Percentiles rank a stretch among this genome's conserved stretches.
Evolutionary conservation across 2,888 invertebrate genomes (phyloP).

Genomic region (Leptogaster cylindrica): DNA sequence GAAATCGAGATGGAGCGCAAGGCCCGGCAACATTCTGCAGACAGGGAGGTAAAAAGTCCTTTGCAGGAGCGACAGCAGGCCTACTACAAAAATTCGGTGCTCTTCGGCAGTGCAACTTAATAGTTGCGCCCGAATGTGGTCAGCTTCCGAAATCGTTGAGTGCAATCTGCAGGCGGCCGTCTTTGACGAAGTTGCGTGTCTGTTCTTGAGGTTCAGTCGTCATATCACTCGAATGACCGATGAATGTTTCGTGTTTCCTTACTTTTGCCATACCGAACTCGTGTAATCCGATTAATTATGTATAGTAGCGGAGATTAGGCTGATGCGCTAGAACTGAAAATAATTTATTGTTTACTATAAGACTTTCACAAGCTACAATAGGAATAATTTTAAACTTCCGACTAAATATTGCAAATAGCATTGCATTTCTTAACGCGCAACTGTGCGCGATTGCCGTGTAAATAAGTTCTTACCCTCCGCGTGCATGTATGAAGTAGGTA

Average conservation of each 20-base stretch:
- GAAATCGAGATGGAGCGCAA: constrained; percentile 89
- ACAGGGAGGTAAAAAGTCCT: constrained; percentile 85
- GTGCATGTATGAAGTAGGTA: neutral
- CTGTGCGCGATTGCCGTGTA: too few relatives aligned
- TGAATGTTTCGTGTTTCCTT: neutral
- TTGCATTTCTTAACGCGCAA: constrained; percentile 6
- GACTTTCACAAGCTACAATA: neutral
- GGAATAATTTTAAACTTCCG: constrained; percentile 19
- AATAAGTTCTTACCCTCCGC: constrained; percentile 37
- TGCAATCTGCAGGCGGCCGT: neutral
- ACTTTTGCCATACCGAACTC: constrained; percentile 1
- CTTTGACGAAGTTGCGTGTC: neutral
- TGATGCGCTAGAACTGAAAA: neutral
- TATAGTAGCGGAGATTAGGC: neutral
- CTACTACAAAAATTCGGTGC: constrained; percentile 89
- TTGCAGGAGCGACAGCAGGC: constrained; percentile 76
- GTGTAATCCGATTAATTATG: neutral
- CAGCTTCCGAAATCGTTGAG: neutral
- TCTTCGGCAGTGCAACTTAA: constrained; percentile 87
- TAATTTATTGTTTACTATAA: neutral
- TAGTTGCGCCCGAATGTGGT: constrained; percentile 51
- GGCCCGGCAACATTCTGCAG: constrained; percentile 77
- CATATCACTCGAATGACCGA: neutral
- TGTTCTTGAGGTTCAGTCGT: neutral
- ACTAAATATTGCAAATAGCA: constrained; percentile 15